Evolutionary conservation across 2,113 vertebrate genomes (phyloP).

Genomic region (Hypomesus transpacificus): DNA sequence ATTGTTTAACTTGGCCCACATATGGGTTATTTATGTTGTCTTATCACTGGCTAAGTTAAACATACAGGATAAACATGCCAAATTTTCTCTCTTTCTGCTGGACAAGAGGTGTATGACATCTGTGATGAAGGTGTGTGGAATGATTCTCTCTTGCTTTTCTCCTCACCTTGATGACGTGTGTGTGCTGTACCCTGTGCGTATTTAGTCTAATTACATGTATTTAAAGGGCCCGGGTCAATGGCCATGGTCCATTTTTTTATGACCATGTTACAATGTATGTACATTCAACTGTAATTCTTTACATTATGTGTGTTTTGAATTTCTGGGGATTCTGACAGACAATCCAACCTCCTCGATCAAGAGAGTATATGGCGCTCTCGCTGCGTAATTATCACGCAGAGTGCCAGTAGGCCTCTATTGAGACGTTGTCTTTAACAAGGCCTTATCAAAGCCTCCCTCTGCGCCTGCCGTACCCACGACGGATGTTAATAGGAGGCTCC

Average conservation of each 20-base stretch:
- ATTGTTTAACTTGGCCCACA: constrained; percentile 6
- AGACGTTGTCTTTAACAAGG: constrained; percentile 37
- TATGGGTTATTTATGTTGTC: constrained; percentile 49
- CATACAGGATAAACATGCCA: constrained; percentile 71
- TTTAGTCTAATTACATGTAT: constrained; percentile 24
- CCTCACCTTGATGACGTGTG: constrained; percentile 67
- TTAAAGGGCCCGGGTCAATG: no score
- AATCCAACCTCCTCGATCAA: no score
- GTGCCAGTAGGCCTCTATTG: constrained; percentile 36
- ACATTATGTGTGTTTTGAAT: no score
- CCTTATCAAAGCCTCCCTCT: constrained; percentile 58
- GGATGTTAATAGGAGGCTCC: constrained; percentile 78
- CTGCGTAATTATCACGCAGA: constrained; percentile 1
- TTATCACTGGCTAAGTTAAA: constrained; percentile 58
- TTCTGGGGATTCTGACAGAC: no score
- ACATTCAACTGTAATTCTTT: constrained; percentile 9
- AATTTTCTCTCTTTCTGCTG: constrained; percentile 79
- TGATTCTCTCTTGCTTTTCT: constrained; percentile 69
- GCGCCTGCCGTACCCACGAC: constrained; percentile 62
- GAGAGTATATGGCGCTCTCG: no score
- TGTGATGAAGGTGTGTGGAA: constrained; percentile 81
- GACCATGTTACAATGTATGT: constrained; percentile 28
- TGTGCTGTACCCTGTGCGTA: constrained; percentile 64
- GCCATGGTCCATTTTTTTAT: constrained; percentile 26
- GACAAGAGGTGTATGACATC: constrained; percentile 80